Percentiles rank a stretch among this genome's conserved stretches.
Evolutionary conservation across 2,888 invertebrate species (phyloP).

Genomic region (Apotomis betuletana): DNA sequence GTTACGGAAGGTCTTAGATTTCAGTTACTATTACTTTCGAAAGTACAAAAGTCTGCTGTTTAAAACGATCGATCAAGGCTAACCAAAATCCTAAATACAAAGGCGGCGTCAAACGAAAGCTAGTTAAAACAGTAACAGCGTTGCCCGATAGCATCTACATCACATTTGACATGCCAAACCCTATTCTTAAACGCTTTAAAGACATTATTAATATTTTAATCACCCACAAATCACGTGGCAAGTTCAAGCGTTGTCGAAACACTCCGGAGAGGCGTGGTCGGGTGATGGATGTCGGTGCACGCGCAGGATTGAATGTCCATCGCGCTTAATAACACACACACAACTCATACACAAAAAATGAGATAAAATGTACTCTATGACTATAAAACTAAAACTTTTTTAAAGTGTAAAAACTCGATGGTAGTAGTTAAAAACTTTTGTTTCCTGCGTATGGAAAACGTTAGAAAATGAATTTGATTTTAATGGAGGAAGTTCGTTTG

Average conservation of each 20-base stretch:
- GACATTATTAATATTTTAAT: slow-evolving; percentile 64
- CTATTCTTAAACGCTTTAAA: slow-evolving; percentile 51
- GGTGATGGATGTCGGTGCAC: slow-evolving; percentile 72
- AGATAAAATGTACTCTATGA: slow-evolving; percentile 13
- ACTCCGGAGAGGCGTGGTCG: slow-evolving; percentile 67
- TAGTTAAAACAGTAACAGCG: slow-evolving; percentile 36
- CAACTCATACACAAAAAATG: slow-evolving; percentile 11
- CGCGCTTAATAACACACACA: slow-evolving; percentile 38
- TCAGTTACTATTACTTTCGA: neutral
- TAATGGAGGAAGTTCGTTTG: slow-evolving; percentile 46
- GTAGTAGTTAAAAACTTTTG: slow-evolving; percentile 46
- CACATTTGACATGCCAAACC: slow-evolving; percentile 33
- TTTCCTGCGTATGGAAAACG: slow-evolving; percentile 45
- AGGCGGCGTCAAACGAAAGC: neutral
- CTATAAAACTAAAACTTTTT: slow-evolving; percentile 7
- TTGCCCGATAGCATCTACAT: slow-evolving; percentile 27
- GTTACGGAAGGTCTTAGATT: neutral
- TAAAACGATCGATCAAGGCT: too few relatives aligned
- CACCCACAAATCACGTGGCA: slow-evolving; percentile 48
- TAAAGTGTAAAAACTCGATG: slow-evolving; percentile 10
- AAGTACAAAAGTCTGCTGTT: neutral
- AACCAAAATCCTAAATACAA: too few relatives aligned
- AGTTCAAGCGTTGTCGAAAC: slow-evolving; percentile 53
- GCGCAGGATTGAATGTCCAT: slow-evolving; percentile 61
- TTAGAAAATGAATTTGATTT: slow-evolving; percentile 48